Base-by-base conservation (phyloP, 2,797 vertebrate genomes). In the Halcyon smyrnensis region DNA sequence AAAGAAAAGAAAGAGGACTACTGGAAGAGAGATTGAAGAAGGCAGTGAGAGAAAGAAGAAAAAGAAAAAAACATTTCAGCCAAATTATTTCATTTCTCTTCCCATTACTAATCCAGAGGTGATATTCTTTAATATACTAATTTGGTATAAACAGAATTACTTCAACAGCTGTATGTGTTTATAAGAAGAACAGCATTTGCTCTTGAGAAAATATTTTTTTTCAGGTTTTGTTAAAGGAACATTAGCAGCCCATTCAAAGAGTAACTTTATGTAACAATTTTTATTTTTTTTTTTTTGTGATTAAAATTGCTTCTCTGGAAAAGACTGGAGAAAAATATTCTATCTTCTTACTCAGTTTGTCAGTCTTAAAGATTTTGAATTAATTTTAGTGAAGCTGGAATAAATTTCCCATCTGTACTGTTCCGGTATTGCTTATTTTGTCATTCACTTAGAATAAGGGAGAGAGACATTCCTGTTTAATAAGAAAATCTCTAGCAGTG, bases 61-160 rank as follows among this genome's bases (percentile, higher is more conserved):
- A 83, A 98, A 98, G 90, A 98, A 96, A 43, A 97, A 98, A 69
- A 97, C 81, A 39, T 96, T 97, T 75, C 98, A 97, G 17, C 99
- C 99, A 18, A 99, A 99, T 98, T 99, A 99, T 96, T 99, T 99
- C 94, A 88, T 99, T 21, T 99, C 99, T 13, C 98, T 99, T 96
- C 99, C 99, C 24, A 99, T 99, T 97, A 99, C 98, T 70, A 99
- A 99, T 95, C 96, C 97, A 95, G 96, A 99, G 99, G 99, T 99
- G 45, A 81, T 71, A 15, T 39, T 75, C 21, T 62, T 43, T 94
- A 45, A 93, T 81, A 27, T 79, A 23, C 12, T 73, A 15, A 75
- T 92, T 82, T 39, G 9, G 3, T 78, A 50, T 53, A 67, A 68
- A 28, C 13, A 75, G 46, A 90, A 67, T 79, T 78, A 50, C 24